Evolutionary conservation across 2,888 invertebrate genomes (phyloP), one percentile per base, ranked within the genome.

Genomic region (Eubasilissa splendida): DNA sequence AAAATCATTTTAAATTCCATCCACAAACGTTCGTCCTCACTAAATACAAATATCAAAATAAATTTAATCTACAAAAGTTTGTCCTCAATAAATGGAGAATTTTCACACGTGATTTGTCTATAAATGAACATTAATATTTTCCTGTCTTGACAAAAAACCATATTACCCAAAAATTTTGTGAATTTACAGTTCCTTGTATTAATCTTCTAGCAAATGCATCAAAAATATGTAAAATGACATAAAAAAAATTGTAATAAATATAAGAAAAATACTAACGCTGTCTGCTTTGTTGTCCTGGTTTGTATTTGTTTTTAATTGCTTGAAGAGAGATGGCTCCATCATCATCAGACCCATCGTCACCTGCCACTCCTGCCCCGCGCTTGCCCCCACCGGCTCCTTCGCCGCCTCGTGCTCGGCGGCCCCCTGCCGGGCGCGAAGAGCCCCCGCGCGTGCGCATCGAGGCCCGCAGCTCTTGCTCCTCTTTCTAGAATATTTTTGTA

Each of bases 281-380:
- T 88, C 89, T 89, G 84, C 89, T 90, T 86, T 89, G 89, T 0
- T 89, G 89, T 81, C 93, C 93, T 87, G 93, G 92, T 85, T 97
- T 98, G 88, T 96, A 98, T 86, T 96, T 96, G 88, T 96, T 97
- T 89, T 99, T 99, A 87, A 99, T 98, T 63, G 98, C 98, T 80
- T 96, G 94, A 33, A 99, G 90, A 0, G 98, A 98, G 85, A 98
- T 97, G 0, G 95, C 96, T 80, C 96, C 96, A 86, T 97, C 97
- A 87, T 97, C 98, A 82, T 97, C 97, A n/a, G 96, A 96, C 83
- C 95, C 97, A 84, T 97, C 96, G 85, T 96, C 94, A 81, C 94
- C 94, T 65, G 92, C 91, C 83, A 92, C 91, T 84, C 89, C 88
- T 31, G 88, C 87, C 33, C 88, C 87, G 14, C 88, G 85, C 53